phyloP scores from a whole-genome alignment of 2,113 vertebrate species.

The Nyctibius bracteatus region DNA sequence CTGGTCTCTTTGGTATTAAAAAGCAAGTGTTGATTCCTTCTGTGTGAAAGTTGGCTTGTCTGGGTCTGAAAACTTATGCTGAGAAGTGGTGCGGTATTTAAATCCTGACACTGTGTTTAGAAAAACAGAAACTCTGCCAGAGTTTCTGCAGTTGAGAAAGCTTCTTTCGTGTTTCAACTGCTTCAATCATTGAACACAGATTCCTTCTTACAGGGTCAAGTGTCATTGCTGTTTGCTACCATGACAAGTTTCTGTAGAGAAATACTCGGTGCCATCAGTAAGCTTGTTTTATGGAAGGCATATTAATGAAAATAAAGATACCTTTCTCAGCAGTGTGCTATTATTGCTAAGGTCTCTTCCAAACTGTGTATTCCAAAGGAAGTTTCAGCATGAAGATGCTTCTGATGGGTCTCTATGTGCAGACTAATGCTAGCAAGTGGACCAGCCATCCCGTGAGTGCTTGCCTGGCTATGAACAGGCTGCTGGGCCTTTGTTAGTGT shows the following conservation, averaged over 20 bases:
- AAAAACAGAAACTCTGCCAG: conserved; percentile 1
- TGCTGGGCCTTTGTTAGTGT: background rate
- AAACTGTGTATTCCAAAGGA: background rate
- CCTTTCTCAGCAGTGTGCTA: background rate
- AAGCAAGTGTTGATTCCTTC: conserved; percentile 11
- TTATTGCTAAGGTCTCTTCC: background rate
- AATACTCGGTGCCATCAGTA: background rate
- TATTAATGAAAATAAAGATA: background rate
- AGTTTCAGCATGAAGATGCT: background rate
- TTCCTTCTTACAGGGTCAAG: background rate
- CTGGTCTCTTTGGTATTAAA: background rate
- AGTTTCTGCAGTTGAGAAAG: background rate
- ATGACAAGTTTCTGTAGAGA: background rate
- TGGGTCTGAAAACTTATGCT: background rate
- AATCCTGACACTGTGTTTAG: background rate
- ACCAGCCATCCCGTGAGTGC: background rate
- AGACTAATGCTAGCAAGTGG: background rate
- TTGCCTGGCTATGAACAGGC: background rate
- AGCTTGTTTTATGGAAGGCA: background rate
- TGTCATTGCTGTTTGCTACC: background rate
- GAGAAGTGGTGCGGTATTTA: conserved; percentile 9
- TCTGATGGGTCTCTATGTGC: background rate
- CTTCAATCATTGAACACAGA: background rate
- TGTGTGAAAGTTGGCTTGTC: background rate
- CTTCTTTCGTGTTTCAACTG: conserved; percentile 2